Conservation (phyloP, 2,888 invertebrate species). For the Euzophera pinguis region DNA sequence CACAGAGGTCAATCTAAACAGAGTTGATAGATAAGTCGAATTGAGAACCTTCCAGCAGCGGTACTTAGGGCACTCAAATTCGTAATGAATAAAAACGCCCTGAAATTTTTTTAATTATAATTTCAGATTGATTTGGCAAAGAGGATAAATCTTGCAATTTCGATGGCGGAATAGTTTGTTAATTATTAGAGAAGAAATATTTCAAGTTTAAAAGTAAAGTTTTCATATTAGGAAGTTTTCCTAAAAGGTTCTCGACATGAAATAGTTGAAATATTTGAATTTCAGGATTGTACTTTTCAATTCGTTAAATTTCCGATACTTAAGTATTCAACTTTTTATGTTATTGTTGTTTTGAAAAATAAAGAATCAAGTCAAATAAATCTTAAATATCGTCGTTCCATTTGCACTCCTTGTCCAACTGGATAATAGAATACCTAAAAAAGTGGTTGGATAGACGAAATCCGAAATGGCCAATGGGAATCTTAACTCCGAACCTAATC, state of each 20-base stretch:
- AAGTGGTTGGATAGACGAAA: no score
- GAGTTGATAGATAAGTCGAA: no score
- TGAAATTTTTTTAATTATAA: neutral
- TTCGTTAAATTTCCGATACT: neutral
- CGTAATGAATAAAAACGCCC: neutral
- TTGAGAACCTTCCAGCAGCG: no score
- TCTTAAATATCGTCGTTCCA: no score
- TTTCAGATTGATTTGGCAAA: neutral
- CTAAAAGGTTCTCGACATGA: neutral
- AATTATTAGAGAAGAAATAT: neutral
- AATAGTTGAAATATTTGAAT: neutral
- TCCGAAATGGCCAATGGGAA: no score
- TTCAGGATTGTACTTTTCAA: neutral
- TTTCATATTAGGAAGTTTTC: conserved; percentile 2
- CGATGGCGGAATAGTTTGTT: neutral
- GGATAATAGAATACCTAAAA: no score
- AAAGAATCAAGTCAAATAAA: no score
- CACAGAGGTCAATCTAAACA: no score
- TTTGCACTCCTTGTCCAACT: no score
- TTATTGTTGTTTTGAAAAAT: no score
- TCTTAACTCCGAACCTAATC: no score
- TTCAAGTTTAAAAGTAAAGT: neutral
- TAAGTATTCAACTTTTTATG: neutral
- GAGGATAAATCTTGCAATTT: neutral
- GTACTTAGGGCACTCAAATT: no score